Percentiles rank a stretch among this genome's conserved stretches.
Conservation (phyloP, 2,888 invertebrate genomes). For the Nymphalis c-album region DNA sequence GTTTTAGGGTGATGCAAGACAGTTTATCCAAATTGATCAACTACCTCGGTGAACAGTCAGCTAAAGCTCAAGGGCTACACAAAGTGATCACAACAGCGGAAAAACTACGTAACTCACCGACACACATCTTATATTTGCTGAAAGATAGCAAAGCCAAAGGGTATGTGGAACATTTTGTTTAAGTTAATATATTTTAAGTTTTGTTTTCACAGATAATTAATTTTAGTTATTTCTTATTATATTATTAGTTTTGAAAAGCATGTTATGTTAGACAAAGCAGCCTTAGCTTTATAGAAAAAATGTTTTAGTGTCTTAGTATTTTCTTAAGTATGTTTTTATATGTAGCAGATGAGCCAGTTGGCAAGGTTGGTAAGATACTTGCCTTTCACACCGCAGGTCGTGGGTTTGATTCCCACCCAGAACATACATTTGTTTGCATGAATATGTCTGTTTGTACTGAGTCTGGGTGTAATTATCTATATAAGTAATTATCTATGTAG, state of each 20-base stretch:
- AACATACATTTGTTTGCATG: too few relatives aligned
- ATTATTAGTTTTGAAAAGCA: too few relatives aligned
- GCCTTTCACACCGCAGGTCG: too few relatives aligned
- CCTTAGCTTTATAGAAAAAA: neutral
- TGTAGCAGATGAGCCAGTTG: too few relatives aligned
- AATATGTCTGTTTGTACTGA: too few relatives aligned
- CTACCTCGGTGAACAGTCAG: constrained; percentile 86
- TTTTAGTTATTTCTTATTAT: neutral
- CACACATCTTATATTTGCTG: constrained; percentile 75
- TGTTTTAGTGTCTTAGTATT: too few relatives aligned
- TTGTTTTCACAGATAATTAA: neutral
- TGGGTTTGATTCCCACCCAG: too few relatives aligned
- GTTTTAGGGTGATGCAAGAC: constrained; percentile 53
- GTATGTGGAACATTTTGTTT: constrained; percentile 46
- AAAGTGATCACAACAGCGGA: constrained; percentile 88
- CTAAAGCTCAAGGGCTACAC: constrained; percentile 86
- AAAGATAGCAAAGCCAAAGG: constrained; percentile 53
- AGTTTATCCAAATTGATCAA: constrained; percentile 82
- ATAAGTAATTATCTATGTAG: too few relatives aligned
- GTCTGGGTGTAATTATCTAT: too few relatives aligned
- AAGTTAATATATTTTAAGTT: neutral
- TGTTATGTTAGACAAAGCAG: too few relatives aligned
- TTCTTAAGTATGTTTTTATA: too few relatives aligned
- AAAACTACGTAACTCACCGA: constrained; percentile 72
- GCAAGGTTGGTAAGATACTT: too few relatives aligned